Evolutionary conservation across 1,140 invertebrate genomes (phyloP).

Genomic region (Heliconius congener): DNA sequence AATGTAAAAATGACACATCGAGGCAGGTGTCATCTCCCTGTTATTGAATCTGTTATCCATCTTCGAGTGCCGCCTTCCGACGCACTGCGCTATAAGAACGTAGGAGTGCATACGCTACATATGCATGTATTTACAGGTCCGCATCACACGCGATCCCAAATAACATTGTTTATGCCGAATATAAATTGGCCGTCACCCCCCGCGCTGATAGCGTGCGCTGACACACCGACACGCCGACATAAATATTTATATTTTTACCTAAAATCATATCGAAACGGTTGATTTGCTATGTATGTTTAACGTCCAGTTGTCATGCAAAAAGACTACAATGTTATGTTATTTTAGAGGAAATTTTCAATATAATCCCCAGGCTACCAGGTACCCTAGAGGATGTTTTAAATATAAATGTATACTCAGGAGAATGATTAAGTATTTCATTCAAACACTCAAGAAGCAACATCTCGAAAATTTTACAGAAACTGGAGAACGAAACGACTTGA

Average conservation of each 20-base stretch:
- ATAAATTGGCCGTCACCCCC: neutral
- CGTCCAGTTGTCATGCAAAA: neutral
- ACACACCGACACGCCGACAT: neutral
- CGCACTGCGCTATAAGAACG: neutral
- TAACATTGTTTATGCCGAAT: neutral
- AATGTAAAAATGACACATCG: neutral
- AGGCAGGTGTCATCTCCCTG: neutral
- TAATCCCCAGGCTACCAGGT: no score
- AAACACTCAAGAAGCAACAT: no score
- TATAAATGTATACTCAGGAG: neutral
- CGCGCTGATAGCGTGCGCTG: neutral
- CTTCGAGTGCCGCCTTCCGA: neutral
- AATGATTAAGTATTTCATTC: no score
- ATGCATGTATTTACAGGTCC: neutral
- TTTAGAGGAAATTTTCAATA: neutral
- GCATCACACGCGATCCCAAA: slow-evolving; percentile 6
- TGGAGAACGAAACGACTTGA: no score
- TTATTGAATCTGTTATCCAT: neutral
- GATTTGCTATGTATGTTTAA: neutral
- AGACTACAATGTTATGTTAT: neutral
- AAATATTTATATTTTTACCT: neutral
- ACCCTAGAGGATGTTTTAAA: neutral
- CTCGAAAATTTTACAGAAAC: no score
- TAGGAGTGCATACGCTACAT: neutral
- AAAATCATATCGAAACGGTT: neutral